Evolutionary conservation across 2,888 invertebrate genomes (phyloP).

Genomic region (Hyposoter dolosus): DNA sequence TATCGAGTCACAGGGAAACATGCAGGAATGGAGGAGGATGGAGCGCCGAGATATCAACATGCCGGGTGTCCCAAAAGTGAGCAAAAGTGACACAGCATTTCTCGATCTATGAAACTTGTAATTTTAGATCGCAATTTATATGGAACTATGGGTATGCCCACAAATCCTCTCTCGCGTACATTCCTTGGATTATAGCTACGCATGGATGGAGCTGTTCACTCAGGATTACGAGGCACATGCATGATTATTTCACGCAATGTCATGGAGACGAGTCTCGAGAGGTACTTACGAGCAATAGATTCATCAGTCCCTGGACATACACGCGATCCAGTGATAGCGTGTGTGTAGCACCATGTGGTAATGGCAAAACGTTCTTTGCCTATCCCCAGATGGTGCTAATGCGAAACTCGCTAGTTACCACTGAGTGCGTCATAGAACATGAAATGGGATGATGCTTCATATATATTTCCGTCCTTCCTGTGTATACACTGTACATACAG

Average conservation of each 20-base stretch:
- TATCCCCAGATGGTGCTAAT: constrained; percentile 55
- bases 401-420: constrained; percentile 26
- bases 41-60: constrained; percentile 7
- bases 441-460: constrained; percentile 33
- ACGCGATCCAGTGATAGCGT: neutral
- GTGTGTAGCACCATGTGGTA: constrained; percentile 14
- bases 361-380: constrained; percentile 48
- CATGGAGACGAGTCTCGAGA: constrained; percentile 45
- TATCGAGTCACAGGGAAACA: neutral
- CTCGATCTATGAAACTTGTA: neutral
- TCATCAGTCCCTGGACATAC: constrained; percentile 48
- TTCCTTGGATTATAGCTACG: neutral
- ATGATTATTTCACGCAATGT: constrained; percentile 53
- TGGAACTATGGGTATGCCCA: neutral
- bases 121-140: neutral
- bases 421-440: constrained; percentile 14
- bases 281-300: constrained; percentile 38
- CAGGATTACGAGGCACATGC: constrained; percentile 17
- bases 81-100: neutral
- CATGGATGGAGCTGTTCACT: neutral
- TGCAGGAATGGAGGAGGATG: neutral
- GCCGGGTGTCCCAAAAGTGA: neutral
- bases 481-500: neutral
- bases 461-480: neutral
- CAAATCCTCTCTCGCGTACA: neutral